Evolutionary conservation across 1,140 invertebrate species (phyloP).

Genomic region (Drosophila pandora): DNA sequence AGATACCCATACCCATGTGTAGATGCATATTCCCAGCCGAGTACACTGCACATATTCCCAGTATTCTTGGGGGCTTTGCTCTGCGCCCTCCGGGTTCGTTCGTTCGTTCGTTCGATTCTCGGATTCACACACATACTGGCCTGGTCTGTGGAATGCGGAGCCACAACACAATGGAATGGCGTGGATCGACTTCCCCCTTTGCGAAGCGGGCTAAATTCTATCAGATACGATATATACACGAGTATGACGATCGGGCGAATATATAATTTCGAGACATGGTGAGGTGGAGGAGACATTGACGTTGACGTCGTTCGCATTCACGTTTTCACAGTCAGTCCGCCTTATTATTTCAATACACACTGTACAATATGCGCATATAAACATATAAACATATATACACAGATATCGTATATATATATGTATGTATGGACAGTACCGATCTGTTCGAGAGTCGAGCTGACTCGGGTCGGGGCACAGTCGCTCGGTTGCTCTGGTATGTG

Average conservation of each 20-base stretch:
- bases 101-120: conserved; percentile 10
- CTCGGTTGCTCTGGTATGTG: conserved; percentile 82
- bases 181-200: conserved; percentile 48
- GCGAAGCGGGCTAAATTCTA: conserved; percentile 65
- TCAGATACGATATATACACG: conserved; percentile 53
- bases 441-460: too few relatives aligned
- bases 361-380: conserved; percentile 1
- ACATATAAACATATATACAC: conserved; percentile 5
- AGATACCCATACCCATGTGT: conserved; percentile 11
- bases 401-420: conserved; percentile 10
- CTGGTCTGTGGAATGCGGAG: conserved; percentile 67
- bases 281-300: conserved; percentile 75
- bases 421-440: conserved; percentile 2
- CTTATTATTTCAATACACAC: conserved; percentile 78
- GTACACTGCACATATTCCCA: conserved; percentile 25
- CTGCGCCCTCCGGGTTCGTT: conserved; percentile 14
- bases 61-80: conserved; percentile 36
- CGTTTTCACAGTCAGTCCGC: conserved; percentile 75
- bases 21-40: conserved; percentile 15
- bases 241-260: conserved; percentile 35
- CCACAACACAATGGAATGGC: conserved; percentile 57
- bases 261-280: conserved; percentile 38
- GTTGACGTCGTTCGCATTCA: conserved; percentile 65
- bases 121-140: conserved; percentile 39
- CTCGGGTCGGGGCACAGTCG: conserved; percentile 65